A percentile compares a stretch with the other conserved stretches of the same genome.
These are phyloP conservation scores for Ceratitis capitata DNA, from an alignment of 1,140 invertebrate species.

Conservation along the genomic window DNA sequence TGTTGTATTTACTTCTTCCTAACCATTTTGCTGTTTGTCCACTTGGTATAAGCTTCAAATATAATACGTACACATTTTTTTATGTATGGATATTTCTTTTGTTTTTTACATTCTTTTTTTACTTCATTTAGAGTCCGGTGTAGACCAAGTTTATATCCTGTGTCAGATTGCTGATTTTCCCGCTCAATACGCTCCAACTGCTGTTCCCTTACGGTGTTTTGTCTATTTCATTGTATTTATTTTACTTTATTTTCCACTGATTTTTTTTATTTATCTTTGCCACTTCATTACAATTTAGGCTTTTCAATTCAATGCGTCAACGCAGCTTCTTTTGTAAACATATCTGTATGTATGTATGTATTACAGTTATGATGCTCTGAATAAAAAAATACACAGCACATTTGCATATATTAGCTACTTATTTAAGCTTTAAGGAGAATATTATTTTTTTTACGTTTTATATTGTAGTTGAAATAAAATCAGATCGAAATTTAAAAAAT, in stretches of 20 bases:
- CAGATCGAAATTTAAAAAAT: no score
- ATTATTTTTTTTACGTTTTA: no score
- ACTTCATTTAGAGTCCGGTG: background rate
- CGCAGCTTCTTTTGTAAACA: background rate
- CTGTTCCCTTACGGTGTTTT: background rate
- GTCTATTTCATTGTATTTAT: background rate
- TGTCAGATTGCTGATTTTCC: background rate
- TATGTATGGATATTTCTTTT: background rate
- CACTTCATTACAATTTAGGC: background rate
- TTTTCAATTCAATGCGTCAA: background rate
- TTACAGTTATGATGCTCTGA: no score
- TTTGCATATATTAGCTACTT: no score
- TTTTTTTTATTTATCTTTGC: no score
- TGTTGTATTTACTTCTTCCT: background rate
- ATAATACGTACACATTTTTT: background rate
- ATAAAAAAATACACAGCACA: no score
- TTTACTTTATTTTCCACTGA: no score
- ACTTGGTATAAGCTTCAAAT: background rate
- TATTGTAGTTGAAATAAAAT: no score
- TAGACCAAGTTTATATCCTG: background rate
- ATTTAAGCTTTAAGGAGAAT: no score
- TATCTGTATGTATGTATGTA: no score
- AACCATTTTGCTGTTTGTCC: background rate
- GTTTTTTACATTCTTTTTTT: background rate
- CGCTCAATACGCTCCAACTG: background rate